phyloP scores from a whole-genome alignment of 2,797 vertebrate genomes.

The Natrix natrix region DNA sequence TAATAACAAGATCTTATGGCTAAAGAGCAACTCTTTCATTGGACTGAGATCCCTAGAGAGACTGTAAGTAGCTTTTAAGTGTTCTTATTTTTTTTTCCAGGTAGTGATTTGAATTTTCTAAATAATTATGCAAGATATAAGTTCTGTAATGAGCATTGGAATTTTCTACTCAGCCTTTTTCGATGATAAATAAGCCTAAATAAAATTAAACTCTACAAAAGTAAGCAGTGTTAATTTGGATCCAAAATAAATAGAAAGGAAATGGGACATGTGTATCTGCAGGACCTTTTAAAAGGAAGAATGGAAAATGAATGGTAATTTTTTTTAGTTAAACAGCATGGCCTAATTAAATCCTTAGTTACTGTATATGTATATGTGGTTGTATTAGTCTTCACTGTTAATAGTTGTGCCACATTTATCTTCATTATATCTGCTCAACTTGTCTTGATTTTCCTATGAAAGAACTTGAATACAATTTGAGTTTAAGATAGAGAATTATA shows the following conservation, averaged over 20 bases:
- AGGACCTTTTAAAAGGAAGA: slow-evolving; percentile 24
- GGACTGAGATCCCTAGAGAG: slow-evolving; percentile 83
- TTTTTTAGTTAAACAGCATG: slow-evolving; percentile 29
- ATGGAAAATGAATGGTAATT: slow-evolving; percentile 37
- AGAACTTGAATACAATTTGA: neutral
- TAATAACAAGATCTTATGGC: slow-evolving; percentile 83
- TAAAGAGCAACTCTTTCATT: slow-evolving; percentile 84
- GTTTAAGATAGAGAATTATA: neutral
- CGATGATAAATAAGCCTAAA: slow-evolving; percentile 31
- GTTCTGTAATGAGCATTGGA: slow-evolving; percentile 26
- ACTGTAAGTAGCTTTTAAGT: slow-evolving; percentile 81
- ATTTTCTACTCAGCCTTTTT: slow-evolving; percentile 17
- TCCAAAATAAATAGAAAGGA: slow-evolving; percentile 65
- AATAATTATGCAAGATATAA: slow-evolving; percentile 28
- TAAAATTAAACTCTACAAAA: slow-evolving; percentile 16
- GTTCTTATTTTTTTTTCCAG: neutral
- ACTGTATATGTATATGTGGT: neutral
- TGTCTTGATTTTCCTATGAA: neutral
- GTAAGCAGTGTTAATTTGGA: slow-evolving; percentile 54
- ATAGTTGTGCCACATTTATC: slow-evolving; percentile 14
- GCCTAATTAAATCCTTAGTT: slow-evolving; percentile 15
- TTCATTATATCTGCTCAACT: neutral
- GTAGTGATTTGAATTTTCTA: slow-evolving; percentile 31
- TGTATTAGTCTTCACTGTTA: slow-evolving; percentile 4
- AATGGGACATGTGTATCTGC: slow-evolving; percentile 21